Base-by-base conservation (phyloP, 2,797 vertebrate species). In the Pseudochromis fuscus region DNA sequence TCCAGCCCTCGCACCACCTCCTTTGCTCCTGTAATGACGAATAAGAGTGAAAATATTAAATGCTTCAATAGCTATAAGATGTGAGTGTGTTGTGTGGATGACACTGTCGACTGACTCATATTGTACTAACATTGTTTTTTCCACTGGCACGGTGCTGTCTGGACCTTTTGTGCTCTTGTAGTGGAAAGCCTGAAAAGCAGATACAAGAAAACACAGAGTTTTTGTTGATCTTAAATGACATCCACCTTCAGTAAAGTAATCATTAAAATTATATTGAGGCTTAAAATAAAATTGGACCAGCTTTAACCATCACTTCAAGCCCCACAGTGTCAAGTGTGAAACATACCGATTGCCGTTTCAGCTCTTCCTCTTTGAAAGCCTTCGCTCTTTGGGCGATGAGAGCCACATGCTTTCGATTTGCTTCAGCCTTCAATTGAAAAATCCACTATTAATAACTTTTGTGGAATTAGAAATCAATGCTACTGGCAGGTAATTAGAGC, bases 371-470 rank as follows among this genome's bases (percentile, higher is more conserved):
- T 63, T 10, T 37, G 1, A 85, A 72, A 45, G 15, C 12, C 19
- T n/a, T n/a, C n/a, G 62, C 4, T 4, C 77, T 85, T 61, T 85
- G 15, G 19, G 33, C 1, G 5, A 89, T 35, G 0, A 19, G 15
- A 24, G 50, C 35, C 2, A 78, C 1, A 19, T 0, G 53, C n/a
- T 75, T 87, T 61, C 19, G 58, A 3, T 75, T 57, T 25, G 86
- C 82, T 31, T 85, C 83, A 4, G 25, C 42, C 88, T 92, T 42
- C 33, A 31, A 42, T 6, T 3, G 8, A 37, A 44, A 40, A 21
- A 51, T 18, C 2, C 1, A 10, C 11, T 18, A 28, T 57, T 46
- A 38, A 30, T 23, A 0, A 38, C 1, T 7, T 37, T 46, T 15
- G 15, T 10, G 2, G 13, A 53, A 40, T 44, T 15, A n/a, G n/a